These are phyloP conservation scores for Meteorus sp. DNA, from an alignment of 1,140 invertebrate genomes.

Conservation along the genomic window DNA sequence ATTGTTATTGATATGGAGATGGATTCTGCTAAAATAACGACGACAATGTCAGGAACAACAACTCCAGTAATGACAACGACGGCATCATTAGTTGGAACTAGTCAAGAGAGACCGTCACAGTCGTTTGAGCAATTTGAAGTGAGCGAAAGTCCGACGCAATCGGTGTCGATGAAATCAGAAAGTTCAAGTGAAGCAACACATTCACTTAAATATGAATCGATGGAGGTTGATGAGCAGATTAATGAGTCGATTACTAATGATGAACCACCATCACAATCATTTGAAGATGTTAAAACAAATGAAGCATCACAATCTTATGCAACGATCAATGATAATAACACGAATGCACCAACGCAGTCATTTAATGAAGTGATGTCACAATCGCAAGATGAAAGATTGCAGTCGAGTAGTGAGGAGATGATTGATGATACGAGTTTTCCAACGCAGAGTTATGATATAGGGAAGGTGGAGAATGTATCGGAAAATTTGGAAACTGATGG, in stretches of 20 bases:
- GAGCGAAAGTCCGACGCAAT: slow-evolving; percentile 50
- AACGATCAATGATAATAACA: slow-evolving; percentile 32
- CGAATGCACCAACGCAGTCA: slow-evolving; percentile 51
- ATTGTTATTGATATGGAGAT: no score
- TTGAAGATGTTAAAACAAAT: slow-evolving; percentile 43
- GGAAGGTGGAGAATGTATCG: slow-evolving; percentile 43
- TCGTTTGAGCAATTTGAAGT: slow-evolving; percentile 47
- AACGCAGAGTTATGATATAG: slow-evolving; percentile 53
- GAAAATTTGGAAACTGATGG: slow-evolving; percentile 47
- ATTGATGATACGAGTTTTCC: slow-evolving; percentile 52
- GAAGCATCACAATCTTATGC: slow-evolving; percentile 42
- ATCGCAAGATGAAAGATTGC: slow-evolving; percentile 34
- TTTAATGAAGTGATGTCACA: slow-evolving; percentile 49
- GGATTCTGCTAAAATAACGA: no score
- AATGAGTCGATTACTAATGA: slow-evolving; percentile 4
- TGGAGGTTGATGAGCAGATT: slow-evolving; percentile 39
- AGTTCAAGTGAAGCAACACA: slow-evolving; percentile 44
- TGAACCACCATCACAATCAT: slow-evolving; percentile 50
- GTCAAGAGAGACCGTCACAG: slow-evolving; percentile 49
- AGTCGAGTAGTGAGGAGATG: slow-evolving; percentile 26
- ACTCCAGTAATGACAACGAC: no score
- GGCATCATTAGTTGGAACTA: slow-evolving; percentile 32
- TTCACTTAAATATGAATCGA: slow-evolving; percentile 39
- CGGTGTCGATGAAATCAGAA: slow-evolving; percentile 43
- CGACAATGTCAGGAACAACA: not conserved